Base-by-base conservation (phyloP, 1,140 invertebrate species). In the Zaprionus tsacasi region DNA sequence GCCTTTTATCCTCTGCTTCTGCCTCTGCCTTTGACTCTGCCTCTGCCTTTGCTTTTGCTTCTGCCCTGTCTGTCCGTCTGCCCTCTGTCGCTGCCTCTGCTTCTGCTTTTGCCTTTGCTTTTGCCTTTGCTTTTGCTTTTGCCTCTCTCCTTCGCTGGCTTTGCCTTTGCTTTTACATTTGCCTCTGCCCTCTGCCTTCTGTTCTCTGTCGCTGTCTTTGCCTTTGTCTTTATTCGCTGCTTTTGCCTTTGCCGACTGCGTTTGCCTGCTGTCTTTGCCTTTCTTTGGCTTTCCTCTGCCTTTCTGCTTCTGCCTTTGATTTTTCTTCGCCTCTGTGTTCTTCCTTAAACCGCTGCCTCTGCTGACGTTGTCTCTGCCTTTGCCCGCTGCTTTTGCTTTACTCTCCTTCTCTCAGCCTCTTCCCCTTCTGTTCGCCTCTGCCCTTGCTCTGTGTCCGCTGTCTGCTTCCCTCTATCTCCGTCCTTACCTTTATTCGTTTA, bases 361-460 rank as follows among this genome's bases (percentile, higher is more conserved):
- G n/a, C n/a, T n/a, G n/a, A n/a, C 27, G 27, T 6, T 30, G 27
- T 30, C 27, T 30, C 27, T 30, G 27, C 27, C 27, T 30, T 30
- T 30, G 27, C 27, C 27, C 27, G 1, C 79, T 78, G 61, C 68
- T 48, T 13, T 43, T 56, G 70, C 48, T 30, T 35, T 45, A 58
- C 10, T n/a, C n/a, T n/a, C n/a, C n/a, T n/a, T n/a, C n/a, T n/a
- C n/a, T n/a, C n/a, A n/a, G n/a, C n/a, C n/a, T n/a, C n/a, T n/a
- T n/a, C n/a, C n/a, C n/a, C n/a, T 3, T 6, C 27, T 27, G 54
- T 2, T 7, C 40, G n/a, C 13, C 10, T 15, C n/a, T 33, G 36
- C 38, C 27, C 17, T 48, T 36, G 67, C 35, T 35, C 43, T 15
- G 35, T 68, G 65, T 6, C 56, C 12, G 7, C 12, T 11, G 10